Evolutionary conservation across 1,140 invertebrate genomes (phyloP).

Genomic region (Centruroides vittatus): DNA sequence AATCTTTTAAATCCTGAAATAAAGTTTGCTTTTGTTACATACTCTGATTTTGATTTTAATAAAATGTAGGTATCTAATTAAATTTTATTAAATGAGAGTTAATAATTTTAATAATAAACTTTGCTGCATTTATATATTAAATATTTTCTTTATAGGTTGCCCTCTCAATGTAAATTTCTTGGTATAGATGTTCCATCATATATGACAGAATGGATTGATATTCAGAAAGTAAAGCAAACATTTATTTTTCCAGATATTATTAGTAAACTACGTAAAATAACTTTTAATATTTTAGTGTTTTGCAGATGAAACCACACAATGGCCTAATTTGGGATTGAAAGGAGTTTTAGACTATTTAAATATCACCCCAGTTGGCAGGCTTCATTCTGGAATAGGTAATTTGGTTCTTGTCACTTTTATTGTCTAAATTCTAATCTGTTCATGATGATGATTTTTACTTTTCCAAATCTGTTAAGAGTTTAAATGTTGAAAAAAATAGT

Average conservation of each 20-base stretch:
- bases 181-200: constrained; percentile 31
- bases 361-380: constrained; percentile 26
- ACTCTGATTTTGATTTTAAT: constrained; percentile 47
- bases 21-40: constrained; percentile 39
- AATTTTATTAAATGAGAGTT: neutral
- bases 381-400: constrained; percentile 35
- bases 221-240: constrained; percentile 32
- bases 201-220: constrained; percentile 42
- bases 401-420: neutral
- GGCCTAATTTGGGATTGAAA: constrained; percentile 25
- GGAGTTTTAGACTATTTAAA: constrained; percentile 26
- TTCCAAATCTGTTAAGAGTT: no score
- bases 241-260: no score
- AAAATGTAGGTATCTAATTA: constrained; percentile 31
- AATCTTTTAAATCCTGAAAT: constrained; percentile 20
- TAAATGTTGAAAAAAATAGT: no score
- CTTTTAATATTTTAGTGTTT: constrained; percentile 2
- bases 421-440: no score
- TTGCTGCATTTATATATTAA: constrained; percentile 4
- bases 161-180: constrained; percentile 36
- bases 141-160: constrained; percentile 27
- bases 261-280: no score
- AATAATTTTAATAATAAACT: neutral
- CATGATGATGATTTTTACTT: no score
- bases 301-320: constrained; percentile 25